Evolutionary conservation across 2,888 invertebrate genomes (phyloP).

Genomic region (Linhomoeus sp.): DNA sequence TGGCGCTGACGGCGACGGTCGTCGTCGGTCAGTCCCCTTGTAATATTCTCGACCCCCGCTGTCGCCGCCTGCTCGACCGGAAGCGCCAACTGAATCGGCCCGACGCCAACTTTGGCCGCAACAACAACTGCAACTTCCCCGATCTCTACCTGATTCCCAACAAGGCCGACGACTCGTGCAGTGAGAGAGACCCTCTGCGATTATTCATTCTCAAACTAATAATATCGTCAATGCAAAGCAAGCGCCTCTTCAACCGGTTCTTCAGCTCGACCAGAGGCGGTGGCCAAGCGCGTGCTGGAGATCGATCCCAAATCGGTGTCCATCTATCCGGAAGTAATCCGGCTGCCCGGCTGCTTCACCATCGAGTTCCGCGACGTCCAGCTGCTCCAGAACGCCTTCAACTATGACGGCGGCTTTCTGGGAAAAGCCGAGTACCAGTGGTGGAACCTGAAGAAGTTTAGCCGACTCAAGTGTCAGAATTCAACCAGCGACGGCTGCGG

Average conservation of each 20-base stretch:
- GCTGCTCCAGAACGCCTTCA: too few species aligned
- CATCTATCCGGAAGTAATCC: slow-evolving; percentile 12
- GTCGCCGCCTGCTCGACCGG: neutral
- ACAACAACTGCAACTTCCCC: neutral
- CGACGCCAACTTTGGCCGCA: too few species aligned
- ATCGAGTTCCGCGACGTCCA: slow-evolving; percentile 14
- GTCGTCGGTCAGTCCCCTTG: neutral
- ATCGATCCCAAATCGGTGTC: slow-evolving; percentile 20
- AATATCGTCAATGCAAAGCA: too few species aligned
- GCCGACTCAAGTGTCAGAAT: slow-evolving; percentile 18
- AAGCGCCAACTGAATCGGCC: too few species aligned
- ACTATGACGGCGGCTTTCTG: slow-evolving; percentile 12
- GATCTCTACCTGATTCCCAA: slow-evolving; percentile 17
- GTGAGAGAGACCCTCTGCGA: too few species aligned
- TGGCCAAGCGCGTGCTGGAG: slow-evolving; percentile 14
- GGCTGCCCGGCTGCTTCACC: slow-evolving; percentile 26
- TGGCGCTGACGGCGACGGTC: too few species aligned
- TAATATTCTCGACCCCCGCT: neutral
- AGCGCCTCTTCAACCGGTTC: too few species aligned
- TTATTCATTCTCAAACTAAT: too few species aligned
- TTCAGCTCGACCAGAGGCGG: slow-evolving; percentile 20
- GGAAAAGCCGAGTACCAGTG: slow-evolving; percentile 27
- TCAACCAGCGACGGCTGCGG: slow-evolving; percentile 24
- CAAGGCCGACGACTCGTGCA: slow-evolving; percentile 22
- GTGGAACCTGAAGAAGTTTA: slow-evolving; percentile 24